Percentiles rank a stretch among this genome's conserved stretches.
These are phyloP conservation scores for Alfaro cultratus DNA, from an alignment of 2,797 vertebrate genomes.

Conservation along the genomic window DNA sequence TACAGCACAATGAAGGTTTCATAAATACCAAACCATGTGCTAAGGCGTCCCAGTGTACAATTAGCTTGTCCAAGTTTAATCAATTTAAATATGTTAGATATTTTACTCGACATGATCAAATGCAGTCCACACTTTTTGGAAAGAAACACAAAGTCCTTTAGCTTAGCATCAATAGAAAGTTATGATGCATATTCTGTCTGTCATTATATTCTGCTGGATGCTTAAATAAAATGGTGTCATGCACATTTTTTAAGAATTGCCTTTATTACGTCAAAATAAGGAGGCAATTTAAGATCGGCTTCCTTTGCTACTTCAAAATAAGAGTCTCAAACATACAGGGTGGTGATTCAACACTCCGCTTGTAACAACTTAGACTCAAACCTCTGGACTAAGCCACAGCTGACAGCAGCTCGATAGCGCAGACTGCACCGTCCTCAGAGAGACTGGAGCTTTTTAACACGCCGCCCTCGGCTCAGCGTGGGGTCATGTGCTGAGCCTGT, in stretches of 20 bases:
- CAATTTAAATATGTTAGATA: background rate
- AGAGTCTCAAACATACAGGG: background rate
- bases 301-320: too few species aligned
- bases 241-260: background rate
- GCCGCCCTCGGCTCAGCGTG: background rate
- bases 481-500: background rate
- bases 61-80: background rate
- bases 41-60: background rate
- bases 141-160: too few species aligned
- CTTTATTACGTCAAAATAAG: background rate
- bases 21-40: too few species aligned
- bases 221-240: background rate
- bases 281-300: background rate
- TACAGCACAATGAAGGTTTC: background rate
- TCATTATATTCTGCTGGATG: background rate
- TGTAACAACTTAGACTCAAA: background rate
- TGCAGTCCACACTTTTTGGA: background rate
- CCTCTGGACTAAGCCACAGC: background rate
- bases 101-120: background rate
- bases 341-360: background rate
- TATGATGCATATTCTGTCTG: background rate
- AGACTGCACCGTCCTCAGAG: background rate
- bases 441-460: background rate
- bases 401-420: background rate
- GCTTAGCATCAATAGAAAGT: background rate